A percentile compares a stretch with the other conserved stretches of the same genome.
Evolutionary conservation across 2,113 vertebrate species (phyloP).

Genomic region (Natator depressus): DNA sequence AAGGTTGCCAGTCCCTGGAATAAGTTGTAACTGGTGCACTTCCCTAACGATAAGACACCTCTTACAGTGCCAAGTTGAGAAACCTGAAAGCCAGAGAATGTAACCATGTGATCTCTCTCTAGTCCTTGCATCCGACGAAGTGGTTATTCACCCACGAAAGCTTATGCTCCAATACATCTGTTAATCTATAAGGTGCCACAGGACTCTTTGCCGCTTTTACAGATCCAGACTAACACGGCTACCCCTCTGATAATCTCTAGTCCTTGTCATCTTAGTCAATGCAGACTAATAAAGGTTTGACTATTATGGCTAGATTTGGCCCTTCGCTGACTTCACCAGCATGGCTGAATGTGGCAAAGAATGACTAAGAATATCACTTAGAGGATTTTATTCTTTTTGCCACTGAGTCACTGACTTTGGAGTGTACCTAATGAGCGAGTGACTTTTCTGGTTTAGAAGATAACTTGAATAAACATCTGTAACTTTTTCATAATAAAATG

Average conservation of each 20-base stretch:
- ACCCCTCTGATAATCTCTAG: not conserved
- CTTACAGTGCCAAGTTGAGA: not conserved
- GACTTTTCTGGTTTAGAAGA: not conserved
- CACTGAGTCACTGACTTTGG: not conserved
- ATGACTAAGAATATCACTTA: not conserved
- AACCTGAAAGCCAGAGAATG: not conserved
- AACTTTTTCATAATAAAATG: not conserved
- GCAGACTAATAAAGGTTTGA: not conserved
- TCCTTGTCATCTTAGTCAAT: not conserved
- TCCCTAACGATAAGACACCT: not conserved
- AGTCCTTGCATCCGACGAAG: no score
- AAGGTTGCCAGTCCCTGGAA: no score
- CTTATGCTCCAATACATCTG: no score
- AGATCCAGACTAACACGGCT: no score
- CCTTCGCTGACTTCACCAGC: not conserved
- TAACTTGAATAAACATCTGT: not conserved
- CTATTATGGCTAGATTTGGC: not conserved
- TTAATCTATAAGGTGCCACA: no score
- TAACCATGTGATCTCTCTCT: not conserved
- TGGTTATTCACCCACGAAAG: no score
- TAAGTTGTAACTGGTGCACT: not conserved
- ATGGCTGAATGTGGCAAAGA: not conserved
- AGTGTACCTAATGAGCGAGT: not conserved
- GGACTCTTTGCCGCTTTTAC: no score
- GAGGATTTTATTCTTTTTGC: not conserved